phyloP scores from a whole-genome alignment of 2,888 invertebrate species.

The Sphinx pinastri region DNA sequence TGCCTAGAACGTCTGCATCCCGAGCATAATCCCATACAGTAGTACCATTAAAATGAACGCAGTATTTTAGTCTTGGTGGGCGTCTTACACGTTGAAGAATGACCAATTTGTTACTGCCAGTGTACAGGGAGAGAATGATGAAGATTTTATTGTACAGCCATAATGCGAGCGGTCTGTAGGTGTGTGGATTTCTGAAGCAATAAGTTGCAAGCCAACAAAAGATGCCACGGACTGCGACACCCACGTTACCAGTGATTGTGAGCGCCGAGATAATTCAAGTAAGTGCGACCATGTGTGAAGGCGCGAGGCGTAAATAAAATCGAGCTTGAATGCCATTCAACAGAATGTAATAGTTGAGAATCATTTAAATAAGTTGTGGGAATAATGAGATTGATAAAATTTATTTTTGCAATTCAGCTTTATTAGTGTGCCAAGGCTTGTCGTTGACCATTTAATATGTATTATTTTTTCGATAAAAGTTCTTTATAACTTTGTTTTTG shows the following conservation, averaged over 20 bases:
- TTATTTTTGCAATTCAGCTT: background rate
- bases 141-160: constrained; percentile 71
- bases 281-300: constrained; percentile 44
- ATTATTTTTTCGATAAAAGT: too few species aligned
- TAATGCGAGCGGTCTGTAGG: constrained; percentile 56
- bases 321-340: constrained; percentile 19
- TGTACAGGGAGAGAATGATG: constrained; percentile 65
- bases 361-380: constrained; percentile 1
- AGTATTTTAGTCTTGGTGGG: constrained; percentile 46
- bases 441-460: too few species aligned
- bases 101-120: constrained; percentile 74
- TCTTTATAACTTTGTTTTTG: too few species aligned
- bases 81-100: constrained; percentile 61
- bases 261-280: constrained; percentile 56
- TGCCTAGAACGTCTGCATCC: constrained; percentile 69
- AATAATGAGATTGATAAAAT: constrained; percentile 4
- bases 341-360: background rate
- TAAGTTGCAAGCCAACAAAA: constrained; percentile 69
- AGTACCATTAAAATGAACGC: constrained; percentile 67
- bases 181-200: constrained; percentile 62
- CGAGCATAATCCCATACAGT: constrained; percentile 70
- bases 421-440: background rate
- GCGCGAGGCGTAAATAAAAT: constrained; percentile 40
- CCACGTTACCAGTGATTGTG: constrained; percentile 64
- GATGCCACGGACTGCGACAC: constrained; percentile 52